These are phyloP conservation scores for Streptopelia turtur DNA, from an alignment of 2,797 vertebrate species.

Conservation along the genomic window DNA sequence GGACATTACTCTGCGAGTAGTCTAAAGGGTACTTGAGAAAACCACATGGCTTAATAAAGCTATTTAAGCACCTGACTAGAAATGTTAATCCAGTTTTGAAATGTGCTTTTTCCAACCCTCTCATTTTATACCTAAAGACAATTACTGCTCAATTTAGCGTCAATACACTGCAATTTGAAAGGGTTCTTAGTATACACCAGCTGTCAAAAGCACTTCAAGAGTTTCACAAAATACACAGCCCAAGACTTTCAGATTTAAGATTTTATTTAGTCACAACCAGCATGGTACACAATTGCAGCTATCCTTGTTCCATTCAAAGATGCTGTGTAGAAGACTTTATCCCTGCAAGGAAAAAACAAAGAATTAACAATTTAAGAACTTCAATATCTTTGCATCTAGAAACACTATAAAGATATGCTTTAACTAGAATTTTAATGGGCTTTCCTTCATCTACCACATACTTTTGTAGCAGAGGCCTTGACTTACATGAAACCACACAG, in stretches of 20 bases:
- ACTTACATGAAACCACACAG: background rate
- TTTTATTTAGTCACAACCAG: constrained; percentile 89
- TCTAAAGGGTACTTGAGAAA: background rate
- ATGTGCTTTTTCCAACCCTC: background rate
- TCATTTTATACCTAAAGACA: fast-evolving
- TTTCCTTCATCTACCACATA: background rate
- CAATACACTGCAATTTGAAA: background rate
- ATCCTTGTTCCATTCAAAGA: constrained; percentile 51
- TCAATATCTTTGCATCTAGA: background rate
- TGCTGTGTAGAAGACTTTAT: constrained; percentile 70
- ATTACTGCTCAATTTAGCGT: background rate
- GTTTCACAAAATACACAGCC: constrained; percentile 5
- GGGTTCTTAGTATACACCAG: background rate
- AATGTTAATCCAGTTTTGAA: background rate
- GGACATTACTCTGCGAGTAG: background rate
- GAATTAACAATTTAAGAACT: background rate
- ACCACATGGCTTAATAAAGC: background rate
- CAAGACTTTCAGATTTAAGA: background rate
- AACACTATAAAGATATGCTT: background rate
- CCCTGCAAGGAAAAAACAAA: constrained; percentile 74
- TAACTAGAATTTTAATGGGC: background rate
- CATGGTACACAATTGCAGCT: constrained; percentile 34
- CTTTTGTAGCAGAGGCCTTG: background rate
- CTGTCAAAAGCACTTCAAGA: background rate
- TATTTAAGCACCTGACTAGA: background rate